phyloP scores from a whole-genome alignment of 2,113 vertebrate genomes.

The Meleagris gallopavo region DNA sequence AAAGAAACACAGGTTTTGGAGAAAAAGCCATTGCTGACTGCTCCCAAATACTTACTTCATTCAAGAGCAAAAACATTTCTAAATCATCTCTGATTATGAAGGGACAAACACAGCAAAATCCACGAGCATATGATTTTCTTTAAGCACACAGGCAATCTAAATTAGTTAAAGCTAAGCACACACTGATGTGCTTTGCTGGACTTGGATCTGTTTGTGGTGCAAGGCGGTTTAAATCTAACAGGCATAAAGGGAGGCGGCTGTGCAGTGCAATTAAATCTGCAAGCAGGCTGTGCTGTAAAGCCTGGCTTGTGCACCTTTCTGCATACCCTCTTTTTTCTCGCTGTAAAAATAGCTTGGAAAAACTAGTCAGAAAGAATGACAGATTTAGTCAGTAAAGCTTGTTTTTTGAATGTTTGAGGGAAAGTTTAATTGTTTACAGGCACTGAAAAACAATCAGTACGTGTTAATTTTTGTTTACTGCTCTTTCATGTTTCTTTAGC shows the following conservation, averaged over 20 bases:
- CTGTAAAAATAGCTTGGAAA: not conserved
- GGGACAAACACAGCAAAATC: slow-evolving; percentile 38
- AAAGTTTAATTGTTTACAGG: not conserved
- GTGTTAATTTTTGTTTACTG: not conserved
- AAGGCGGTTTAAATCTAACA: slow-evolving; percentile 53
- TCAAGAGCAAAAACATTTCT: slow-evolving; percentile 55
- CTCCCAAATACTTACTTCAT: slow-evolving; percentile 70
- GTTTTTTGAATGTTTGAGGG: not conserved
- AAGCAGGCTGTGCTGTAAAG: slow-evolving; percentile 5
- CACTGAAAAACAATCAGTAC: not conserved
- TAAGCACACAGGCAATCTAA: slow-evolving; percentile 24
- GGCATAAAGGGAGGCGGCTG: slow-evolving; percentile 26
- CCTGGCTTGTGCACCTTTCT: not conserved
- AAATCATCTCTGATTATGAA: slow-evolving; percentile 44
- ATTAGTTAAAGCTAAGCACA: slow-evolving; percentile 32
- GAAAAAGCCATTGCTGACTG: slow-evolving; percentile 54
- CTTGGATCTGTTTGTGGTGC: slow-evolving; percentile 2
- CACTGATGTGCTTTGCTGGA: slow-evolving; percentile 53
- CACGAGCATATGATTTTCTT: slow-evolving; percentile 6
- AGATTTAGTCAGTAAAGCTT: not conserved
- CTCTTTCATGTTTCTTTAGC: not conserved
- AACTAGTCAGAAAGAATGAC: not conserved
- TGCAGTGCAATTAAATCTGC: slow-evolving; percentile 39
- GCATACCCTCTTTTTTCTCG: not conserved
- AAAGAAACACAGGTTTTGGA: slow-evolving; percentile 60